Conservation (phyloP, 2,888 invertebrate genomes). For the Ectobius pallidus region DNA sequence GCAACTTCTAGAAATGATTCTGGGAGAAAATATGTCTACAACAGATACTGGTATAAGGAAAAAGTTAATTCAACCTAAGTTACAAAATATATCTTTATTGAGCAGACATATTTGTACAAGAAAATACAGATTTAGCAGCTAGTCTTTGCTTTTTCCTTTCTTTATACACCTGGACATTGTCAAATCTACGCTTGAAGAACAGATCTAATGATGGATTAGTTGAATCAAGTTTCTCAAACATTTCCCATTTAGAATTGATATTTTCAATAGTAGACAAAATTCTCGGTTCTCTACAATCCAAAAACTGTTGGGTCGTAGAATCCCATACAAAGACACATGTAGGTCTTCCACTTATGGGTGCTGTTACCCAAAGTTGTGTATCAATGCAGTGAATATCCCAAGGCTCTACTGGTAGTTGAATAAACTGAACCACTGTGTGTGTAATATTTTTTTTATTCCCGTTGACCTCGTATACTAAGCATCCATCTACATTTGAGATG, state of each 20-base stretch:
- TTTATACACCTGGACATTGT: conserved; percentile 80
- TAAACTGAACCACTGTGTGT: conserved; percentile 52
- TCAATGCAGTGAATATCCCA: conserved; percentile 52
- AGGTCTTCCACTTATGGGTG: conserved; percentile 42
- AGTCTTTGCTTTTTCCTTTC: conserved; percentile 66
- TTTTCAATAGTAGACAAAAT: background rate
- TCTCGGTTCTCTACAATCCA: conserved; percentile 30
- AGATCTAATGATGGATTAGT: conserved; percentile 56
- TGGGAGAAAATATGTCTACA: no score
- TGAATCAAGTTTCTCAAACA: conserved; percentile 28
- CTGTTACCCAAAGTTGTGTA: conserved; percentile 53
- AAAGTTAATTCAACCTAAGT: no score
- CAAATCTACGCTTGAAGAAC: conserved; percentile 78
- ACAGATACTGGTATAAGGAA: no score
- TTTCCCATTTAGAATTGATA: conserved; percentile 45
- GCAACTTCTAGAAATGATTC: no score
- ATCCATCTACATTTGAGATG: conserved; percentile 58
- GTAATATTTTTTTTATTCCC: conserved; percentile 47
- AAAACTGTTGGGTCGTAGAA: conserved; percentile 42
- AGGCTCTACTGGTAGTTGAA: conserved; percentile 57
- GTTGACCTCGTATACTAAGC: conserved; percentile 57
- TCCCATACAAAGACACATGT: conserved; percentile 48
- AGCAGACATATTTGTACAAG: background rate
- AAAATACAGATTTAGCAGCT: background rate
- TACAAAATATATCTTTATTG: no score